Base-by-base conservation (phyloP, 2,888 invertebrate genomes). In the Scaptomyza parva region DNA sequence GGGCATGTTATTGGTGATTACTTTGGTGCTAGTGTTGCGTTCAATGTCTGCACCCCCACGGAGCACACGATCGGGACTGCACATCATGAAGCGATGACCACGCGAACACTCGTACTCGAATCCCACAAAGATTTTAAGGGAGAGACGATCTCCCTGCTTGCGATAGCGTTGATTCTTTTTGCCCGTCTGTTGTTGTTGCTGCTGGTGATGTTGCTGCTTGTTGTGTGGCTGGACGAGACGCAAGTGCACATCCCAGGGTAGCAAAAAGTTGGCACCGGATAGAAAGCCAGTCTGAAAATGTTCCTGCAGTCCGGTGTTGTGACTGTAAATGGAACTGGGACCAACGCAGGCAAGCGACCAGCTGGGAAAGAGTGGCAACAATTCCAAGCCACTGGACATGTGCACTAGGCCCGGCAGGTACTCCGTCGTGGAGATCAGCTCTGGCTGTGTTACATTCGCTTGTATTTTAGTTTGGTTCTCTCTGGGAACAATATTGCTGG, bases 41-140 rank as follows among this genome's bases (percentile, higher is more conserved):
- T 95, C 95, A 69, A 95, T 94, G 18, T 95, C 94, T 57, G 74
- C 62, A 17, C 95, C 94, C 2, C 96, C 96, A 89, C 95, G 95
- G 60, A 97, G 92, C 60, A 97, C 95, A 80, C 95, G 95, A 88
- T 97, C 97, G 5, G 97, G 96, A 0, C 95, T 95, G 30, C 96
- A 96, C 92, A 97, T 95, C 95, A 98, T 97, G 91, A 97, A 97
- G 57, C 98, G 94, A 91, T 99, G 99, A n/a, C 99, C 99, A n/a
- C 97, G 92, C 0, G 97, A 96, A 91, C 99, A 99, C 92, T 99
- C 99, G 91, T 99, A 99, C 91, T 99, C 99, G 84, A 97, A 95
- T 0, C 99, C 99, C 59, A 99, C 95, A 91, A 98, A 98, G 80
- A 98, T 96, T 93, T 98, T 97, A 40, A 97, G 96, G 4, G 95